A percentile compares a stretch with the other conserved stretches of the same genome.
Conservation (phyloP, 1,140 invertebrate genomes). For the Drosophila oshimai region DNA sequence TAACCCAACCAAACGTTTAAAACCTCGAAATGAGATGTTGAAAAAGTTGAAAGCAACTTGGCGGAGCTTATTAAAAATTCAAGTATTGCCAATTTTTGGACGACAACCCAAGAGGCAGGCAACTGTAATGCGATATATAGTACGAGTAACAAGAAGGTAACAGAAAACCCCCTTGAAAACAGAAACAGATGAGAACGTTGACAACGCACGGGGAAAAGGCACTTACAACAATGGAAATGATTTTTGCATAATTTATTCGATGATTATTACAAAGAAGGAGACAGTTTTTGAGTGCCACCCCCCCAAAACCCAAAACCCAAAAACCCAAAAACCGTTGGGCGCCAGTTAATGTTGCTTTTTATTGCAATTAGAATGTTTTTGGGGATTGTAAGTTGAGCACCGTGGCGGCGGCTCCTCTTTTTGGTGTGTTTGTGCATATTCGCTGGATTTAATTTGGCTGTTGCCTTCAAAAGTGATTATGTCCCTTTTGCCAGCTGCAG, state of each 20-base stretch:
- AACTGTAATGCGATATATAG: constrained; percentile 66
- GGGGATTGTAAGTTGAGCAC: constrained; percentile 29
- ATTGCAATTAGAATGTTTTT: constrained; percentile 78
- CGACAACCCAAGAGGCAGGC: constrained; percentile 1
- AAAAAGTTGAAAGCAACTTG: constrained; percentile 18
- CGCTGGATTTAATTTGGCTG: constrained; percentile 68
- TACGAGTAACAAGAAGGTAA: constrained; percentile 20
- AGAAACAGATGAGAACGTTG: constrained; percentile 18
- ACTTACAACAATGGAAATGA: constrained; percentile 78
- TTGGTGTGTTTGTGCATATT: constrained; percentile 66
- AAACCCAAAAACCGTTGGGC: background rate
- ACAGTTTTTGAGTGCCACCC: constrained; percentile 45
- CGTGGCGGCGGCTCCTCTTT: constrained; percentile 22
- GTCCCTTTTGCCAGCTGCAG: constrained; percentile 65
- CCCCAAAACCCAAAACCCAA: too few relatives aligned
- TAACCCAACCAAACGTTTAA: background rate
- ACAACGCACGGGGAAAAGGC: constrained; percentile 43
- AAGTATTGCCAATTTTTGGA: constrained; percentile 63
- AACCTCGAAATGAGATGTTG: constrained; percentile 13
- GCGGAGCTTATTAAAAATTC: constrained; percentile 59
- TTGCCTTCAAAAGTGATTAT: constrained; percentile 72
- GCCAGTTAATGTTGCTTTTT: constrained; percentile 64
- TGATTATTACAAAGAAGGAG: constrained; percentile 69
- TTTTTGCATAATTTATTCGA: constrained; percentile 80
- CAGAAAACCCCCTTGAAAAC: background rate